Evolutionary conservation across 2,113 vertebrate genomes (phyloP).

Genomic region (Pangasianodon gigas): DNA sequence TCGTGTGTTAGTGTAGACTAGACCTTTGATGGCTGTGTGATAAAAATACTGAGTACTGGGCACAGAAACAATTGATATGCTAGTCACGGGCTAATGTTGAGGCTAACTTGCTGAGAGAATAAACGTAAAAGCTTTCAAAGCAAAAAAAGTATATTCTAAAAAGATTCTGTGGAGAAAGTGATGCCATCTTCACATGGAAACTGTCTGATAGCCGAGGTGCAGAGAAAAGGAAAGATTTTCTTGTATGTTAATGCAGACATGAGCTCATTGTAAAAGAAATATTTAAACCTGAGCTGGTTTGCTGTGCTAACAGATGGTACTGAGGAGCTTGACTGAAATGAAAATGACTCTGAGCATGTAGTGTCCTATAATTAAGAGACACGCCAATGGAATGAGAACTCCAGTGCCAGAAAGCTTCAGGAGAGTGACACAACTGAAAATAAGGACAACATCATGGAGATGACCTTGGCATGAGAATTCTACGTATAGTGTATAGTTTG

Average conservation of each 20-base stretch:
- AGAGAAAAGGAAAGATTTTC: not conserved
- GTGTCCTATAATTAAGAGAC: not conserved
- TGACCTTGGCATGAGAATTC: not conserved
- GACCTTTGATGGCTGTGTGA: too few relatives aligned
- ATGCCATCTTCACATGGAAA: not conserved
- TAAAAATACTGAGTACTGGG: too few relatives aligned
- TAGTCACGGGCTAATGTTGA: not conserved
- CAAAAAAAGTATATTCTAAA: too few relatives aligned
- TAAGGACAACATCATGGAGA: not conserved
- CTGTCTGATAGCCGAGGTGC: not conserved
- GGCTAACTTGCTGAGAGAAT: not conserved
- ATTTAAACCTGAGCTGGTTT: not conserved
- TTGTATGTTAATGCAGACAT: not conserved
- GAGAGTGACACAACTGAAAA: not conserved
- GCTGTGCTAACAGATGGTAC: slow-evolving; percentile 20
- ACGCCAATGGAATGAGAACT: not conserved
- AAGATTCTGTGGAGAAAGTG: not conserved
- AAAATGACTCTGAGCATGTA: slow-evolving; percentile 3
- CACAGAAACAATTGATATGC: not conserved
- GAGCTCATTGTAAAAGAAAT: slow-evolving; percentile 1
- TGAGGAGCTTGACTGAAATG: not conserved
- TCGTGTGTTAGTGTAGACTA: too few relatives aligned
- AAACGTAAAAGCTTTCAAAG: not conserved
- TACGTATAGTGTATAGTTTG: not conserved
- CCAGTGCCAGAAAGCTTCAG: not conserved